Conservation (phyloP, 1,140 invertebrate genomes). For the Armadillidium nasatum region DNA sequence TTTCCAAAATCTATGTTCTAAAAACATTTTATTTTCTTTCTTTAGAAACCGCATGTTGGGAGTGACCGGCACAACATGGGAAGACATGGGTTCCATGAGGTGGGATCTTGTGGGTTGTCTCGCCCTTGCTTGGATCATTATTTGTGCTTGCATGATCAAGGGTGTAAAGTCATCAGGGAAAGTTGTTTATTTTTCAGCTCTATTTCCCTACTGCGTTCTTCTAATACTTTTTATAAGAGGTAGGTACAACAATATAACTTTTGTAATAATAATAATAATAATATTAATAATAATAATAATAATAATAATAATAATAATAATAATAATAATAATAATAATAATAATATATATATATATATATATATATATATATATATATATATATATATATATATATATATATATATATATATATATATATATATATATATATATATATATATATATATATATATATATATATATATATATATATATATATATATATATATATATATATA, state of each 20-base stretch:
- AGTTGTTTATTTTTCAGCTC: slow-evolving; percentile 56
- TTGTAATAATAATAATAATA: background rate
- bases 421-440: too few species aligned
- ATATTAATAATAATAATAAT: background rate
- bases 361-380: too few species aligned
- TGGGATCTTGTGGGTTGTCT: slow-evolving; percentile 58
- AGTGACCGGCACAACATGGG: slow-evolving; percentile 50
- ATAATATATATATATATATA: background rate
- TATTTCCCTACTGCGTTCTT: slow-evolving; percentile 64
- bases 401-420: too few species aligned
- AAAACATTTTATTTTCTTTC: too few species aligned
- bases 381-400: too few species aligned
- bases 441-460: too few species aligned
- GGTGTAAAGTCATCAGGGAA: slow-evolving; percentile 66
- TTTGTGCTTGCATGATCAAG: slow-evolving; percentile 59
- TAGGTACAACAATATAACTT: too few species aligned
- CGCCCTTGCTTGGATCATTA: slow-evolving; percentile 56
- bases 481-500: too few species aligned
- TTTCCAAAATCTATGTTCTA: too few species aligned
- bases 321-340: background rate
- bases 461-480: too few species aligned
- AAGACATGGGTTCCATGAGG: slow-evolving; percentile 53
- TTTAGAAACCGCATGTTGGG: slow-evolving; percentile 57
- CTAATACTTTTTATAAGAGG: slow-evolving; percentile 60
- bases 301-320: background rate